Percentiles rank a stretch among this genome's conserved stretches.
Evolutionary conservation across 2,113 vertebrate genomes (phyloP).

Genomic region (Pterocles burchelli): DNA sequence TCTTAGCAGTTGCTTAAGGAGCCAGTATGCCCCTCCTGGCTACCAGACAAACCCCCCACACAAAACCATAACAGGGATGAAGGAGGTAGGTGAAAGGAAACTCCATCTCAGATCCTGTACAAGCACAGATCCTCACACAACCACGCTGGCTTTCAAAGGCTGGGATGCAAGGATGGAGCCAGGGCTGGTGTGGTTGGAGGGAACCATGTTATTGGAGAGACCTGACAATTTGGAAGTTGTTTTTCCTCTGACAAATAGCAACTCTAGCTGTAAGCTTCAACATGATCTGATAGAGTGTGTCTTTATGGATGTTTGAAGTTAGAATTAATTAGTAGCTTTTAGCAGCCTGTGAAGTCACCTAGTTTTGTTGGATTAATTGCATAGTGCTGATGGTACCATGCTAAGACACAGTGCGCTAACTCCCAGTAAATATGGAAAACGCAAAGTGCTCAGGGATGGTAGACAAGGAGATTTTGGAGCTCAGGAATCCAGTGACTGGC

Average conservation of each 20-base stretch:
- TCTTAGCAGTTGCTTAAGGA: too few relatives aligned
- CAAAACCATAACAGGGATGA: too few relatives aligned
- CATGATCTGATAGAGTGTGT: neutral
- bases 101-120: neutral
- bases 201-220: neutral
- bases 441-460: neutral
- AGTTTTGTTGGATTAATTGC: slow-evolving; percentile 10
- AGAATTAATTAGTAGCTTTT: slow-evolving; percentile 1
- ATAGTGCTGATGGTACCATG: neutral
- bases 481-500: neutral
- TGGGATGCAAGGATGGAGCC: neutral
- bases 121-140: neutral
- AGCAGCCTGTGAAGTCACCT: neutral
- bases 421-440: neutral
- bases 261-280: neutral
- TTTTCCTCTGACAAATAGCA: neutral
- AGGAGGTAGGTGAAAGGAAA: neutral
- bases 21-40: too few relatives aligned
- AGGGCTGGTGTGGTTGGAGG: neutral
- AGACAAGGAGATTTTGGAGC: neutral
- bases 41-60: too few relatives aligned
- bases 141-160: fast-evolving
- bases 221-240: neutral
- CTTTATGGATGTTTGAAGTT: neutral
- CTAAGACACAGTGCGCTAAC: neutral